Evolutionary conservation across 2,797 vertebrate species (phyloP).

Genomic region (Pogonophryne albipinna): DNA sequence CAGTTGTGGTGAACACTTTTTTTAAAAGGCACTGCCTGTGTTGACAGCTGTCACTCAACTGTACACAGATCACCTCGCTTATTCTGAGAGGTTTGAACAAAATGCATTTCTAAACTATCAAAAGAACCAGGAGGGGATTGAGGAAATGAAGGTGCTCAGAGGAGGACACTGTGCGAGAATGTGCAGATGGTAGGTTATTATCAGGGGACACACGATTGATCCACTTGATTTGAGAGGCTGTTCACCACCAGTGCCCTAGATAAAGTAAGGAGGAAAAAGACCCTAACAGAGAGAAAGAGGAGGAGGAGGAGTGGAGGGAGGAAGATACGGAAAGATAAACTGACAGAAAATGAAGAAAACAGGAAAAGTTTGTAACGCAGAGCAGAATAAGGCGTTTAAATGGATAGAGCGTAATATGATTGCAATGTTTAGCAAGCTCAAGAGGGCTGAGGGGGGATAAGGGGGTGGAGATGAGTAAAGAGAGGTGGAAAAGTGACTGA

Average conservation of each 20-base stretch:
- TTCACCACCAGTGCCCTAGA: slow-evolving; percentile 71
- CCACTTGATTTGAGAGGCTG: slow-evolving; percentile 71
- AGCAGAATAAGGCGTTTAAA: slow-evolving; percentile 44
- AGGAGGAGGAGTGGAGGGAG: slow-evolving; percentile 29
- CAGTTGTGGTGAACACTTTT: background rate
- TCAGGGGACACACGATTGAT: slow-evolving; percentile 77
- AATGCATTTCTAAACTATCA: slow-evolving; percentile 81
- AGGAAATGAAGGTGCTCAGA: slow-evolving; percentile 42
- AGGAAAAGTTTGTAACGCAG: slow-evolving; percentile 53
- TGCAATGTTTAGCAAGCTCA: slow-evolving; percentile 39
- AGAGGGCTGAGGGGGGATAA: slow-evolving; percentile 41
- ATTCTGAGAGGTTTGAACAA: slow-evolving; percentile 82
- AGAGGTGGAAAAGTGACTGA: slow-evolving; percentile 59
- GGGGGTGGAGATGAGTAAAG: slow-evolving; percentile 62
- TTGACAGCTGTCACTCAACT: slow-evolving; percentile 82
- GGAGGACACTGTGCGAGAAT: slow-evolving; percentile 44
- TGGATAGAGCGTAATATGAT: slow-evolving; percentile 35
- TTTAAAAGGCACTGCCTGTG: slow-evolving; percentile 45
- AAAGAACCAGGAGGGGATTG: slow-evolving; percentile 56
- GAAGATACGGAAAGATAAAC: slow-evolving; percentile 41
- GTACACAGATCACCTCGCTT: slow-evolving; percentile 79
- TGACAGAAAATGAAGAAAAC: slow-evolving; percentile 54
- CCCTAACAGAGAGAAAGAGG: slow-evolving; percentile 33
- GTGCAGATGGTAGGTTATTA: slow-evolving; percentile 71
- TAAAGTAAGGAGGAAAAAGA: slow-evolving; percentile 56